Evolutionary conservation across 2,797 vertebrate species (phyloP).

Genomic region (Peromyscus attwateri): DNA sequence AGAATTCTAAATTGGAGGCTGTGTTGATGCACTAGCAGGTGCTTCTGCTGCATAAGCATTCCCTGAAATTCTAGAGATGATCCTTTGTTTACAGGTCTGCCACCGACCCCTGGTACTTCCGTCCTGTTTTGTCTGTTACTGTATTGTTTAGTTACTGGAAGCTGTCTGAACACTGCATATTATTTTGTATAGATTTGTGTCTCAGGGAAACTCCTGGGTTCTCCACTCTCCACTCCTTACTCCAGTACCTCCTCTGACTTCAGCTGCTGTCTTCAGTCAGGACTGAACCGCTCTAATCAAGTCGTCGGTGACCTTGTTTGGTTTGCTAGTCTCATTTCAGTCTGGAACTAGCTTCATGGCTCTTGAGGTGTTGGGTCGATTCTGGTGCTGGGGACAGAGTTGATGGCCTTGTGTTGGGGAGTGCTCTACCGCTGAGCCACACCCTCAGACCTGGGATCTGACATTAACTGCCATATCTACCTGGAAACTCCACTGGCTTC

Average conservation of each 20-base stretch:
- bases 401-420: background rate
- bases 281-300: conserved; percentile 54
- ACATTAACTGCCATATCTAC: conserved; percentile 19
- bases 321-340: conserved; percentile 29
- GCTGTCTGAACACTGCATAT: conserved; percentile 56
- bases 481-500: conserved; percentile 39
- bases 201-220: conserved; percentile 62
- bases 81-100: conserved; percentile 7
- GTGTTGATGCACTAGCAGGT: background rate
- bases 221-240: conserved; percentile 58
- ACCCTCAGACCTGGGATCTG: background rate
- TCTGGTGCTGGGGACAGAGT: background rate
- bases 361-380: background rate
- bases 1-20: background rate
- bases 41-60: conserved; percentile 7
- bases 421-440: background rate
- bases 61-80: background rate
- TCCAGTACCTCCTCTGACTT: conserved; percentile 44
- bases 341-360: conserved; percentile 30
- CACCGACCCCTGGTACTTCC: background rate
- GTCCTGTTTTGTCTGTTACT: background rate
- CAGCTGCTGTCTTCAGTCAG: background rate
- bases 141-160: conserved; percentile 36
- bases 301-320: conserved; percentile 20
- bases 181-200: conserved; percentile 61